Evolutionary conservation across 2,888 invertebrate species (phyloP).

Genomic region (Dynastes grantii): DNA sequence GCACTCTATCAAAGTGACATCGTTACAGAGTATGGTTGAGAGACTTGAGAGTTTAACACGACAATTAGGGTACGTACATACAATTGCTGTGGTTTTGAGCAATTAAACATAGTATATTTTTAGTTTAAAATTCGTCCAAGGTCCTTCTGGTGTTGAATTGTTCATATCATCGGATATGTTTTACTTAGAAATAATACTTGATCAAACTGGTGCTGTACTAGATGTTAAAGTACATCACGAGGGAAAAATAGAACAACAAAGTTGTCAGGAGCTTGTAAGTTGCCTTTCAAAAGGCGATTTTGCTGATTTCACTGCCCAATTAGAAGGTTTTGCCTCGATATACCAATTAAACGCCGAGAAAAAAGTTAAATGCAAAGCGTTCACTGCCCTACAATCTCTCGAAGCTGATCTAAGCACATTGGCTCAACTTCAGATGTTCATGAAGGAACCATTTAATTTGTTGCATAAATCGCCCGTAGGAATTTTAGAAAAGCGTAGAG

Average conservation of each 20-base stretch:
- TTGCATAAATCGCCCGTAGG: conserved; percentile 94
- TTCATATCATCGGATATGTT: conserved; percentile 98
- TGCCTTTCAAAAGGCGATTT: conserved; percentile 91
- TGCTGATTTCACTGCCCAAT: conserved; percentile 91
- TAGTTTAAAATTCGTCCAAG: conserved; percentile 90
- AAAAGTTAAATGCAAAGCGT: conserved; percentile 94
- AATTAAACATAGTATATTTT: conserved; percentile 56
- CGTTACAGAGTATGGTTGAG: conserved; percentile 92
- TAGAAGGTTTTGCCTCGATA: conserved; percentile 89
- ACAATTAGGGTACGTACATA: conserved; percentile 81
- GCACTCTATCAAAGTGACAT: conserved; percentile 94
- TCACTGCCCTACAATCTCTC: conserved; percentile 91
- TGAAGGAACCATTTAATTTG: conserved; percentile 81
- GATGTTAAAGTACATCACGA: conserved; percentile 96
- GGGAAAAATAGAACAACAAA: conserved; percentile 87
- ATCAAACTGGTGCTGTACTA: conserved; percentile 86
- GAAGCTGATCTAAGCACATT: conserved; percentile 91
- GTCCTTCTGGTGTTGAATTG: conserved; percentile 84
- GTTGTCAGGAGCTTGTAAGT: conserved; percentile 90
- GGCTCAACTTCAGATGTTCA: conserved; percentile 83
- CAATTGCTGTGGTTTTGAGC: neutral
- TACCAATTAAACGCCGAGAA: conserved; percentile 96
- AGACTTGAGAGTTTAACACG: conserved; percentile 92
- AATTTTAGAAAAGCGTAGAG: conserved; percentile 84
- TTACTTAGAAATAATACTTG: conserved; percentile 92